phyloP scores from a whole-genome alignment of 2,888 invertebrate genomes.

The Hofmannophila pseudospretella region DNA sequence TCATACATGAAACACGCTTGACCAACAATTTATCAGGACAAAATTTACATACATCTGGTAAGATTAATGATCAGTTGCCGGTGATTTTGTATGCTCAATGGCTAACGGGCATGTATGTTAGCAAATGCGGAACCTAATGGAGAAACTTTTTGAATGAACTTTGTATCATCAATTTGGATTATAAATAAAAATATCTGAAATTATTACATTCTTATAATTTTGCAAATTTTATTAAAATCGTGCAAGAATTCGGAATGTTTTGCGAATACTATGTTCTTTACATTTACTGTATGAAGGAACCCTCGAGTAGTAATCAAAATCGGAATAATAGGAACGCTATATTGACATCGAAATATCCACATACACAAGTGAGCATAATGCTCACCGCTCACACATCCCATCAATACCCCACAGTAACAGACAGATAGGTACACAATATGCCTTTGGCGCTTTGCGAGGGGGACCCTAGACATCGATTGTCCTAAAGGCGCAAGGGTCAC shows the following conservation, averaged over 20 bases:
- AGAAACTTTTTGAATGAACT: constrained; percentile 19
- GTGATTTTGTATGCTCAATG: constrained; percentile 32
- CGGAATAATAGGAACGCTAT: no score
- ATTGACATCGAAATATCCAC: no score
- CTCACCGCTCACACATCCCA: constrained; percentile 6
- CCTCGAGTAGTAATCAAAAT: no score
- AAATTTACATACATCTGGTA: constrained; percentile 48
- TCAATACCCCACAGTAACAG: constrained; percentile 19
- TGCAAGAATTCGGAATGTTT: no score
- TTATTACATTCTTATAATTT: no score
- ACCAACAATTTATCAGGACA: constrained; percentile 43
- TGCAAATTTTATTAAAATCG: no score
- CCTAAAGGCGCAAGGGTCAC: constrained; percentile 54
- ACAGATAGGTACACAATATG: constrained; percentile 27
- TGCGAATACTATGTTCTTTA: no score
- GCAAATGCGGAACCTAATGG: constrained; percentile 25
- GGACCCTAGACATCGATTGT: constrained; percentile 32
- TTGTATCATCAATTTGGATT: no score
- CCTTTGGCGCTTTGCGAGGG: constrained; percentile 23
- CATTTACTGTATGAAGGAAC: no score
- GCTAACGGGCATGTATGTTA: constrained; percentile 13
- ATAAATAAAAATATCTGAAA: no score
- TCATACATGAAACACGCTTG: constrained; percentile 23
- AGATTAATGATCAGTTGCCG: constrained; percentile 42
- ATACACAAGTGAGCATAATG: constrained; percentile 2